Conservation (phyloP, 2,888 invertebrate genomes). For the Leucozona laternaria region DNA sequence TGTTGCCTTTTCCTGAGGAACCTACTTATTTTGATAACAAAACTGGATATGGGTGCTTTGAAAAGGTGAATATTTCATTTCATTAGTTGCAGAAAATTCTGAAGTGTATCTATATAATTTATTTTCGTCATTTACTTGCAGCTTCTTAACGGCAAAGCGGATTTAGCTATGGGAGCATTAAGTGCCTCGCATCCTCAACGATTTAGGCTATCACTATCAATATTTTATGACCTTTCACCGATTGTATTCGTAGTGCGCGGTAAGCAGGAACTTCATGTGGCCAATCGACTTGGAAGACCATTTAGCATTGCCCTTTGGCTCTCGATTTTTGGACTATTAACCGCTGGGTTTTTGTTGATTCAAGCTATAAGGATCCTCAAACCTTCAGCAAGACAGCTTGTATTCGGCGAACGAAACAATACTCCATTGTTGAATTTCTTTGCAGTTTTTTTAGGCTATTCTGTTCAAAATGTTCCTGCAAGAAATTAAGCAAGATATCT, state of each 20-base stretch:
- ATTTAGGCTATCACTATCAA: slow-evolving; percentile 76
- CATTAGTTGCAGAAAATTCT: no score
- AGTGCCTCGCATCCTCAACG: slow-evolving; percentile 76
- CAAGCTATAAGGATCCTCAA: background rate
- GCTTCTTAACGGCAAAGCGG: slow-evolving; percentile 74
- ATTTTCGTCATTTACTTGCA: slow-evolving; percentile 50
- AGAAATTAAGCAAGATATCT: slow-evolving; percentile 78
- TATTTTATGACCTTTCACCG: slow-evolving; percentile 77
- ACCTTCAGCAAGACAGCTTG: background rate
- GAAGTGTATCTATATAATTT: no score
- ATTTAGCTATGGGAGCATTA: slow-evolving; percentile 79
- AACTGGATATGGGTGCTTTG: slow-evolving; percentile 75
- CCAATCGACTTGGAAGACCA: slow-evolving; percentile 77
- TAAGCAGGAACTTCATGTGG: slow-evolving; percentile 72
- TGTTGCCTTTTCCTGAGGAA: slow-evolving; percentile 45
- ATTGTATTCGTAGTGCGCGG: slow-evolving; percentile 78
- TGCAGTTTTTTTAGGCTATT: slow-evolving; percentile 70
- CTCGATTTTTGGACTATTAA: background rate
- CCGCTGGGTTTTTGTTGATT: background rate
- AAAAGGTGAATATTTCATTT: slow-evolving; percentile 63
- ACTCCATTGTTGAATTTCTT: background rate
- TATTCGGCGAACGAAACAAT: background rate
- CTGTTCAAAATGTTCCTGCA: slow-evolving; percentile 71
- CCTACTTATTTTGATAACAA: background rate
- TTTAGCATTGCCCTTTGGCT: slow-evolving; percentile 77